Base-by-base conservation (phyloP, 2,113 vertebrate species). In the Phylloscopus trochilus region DNA sequence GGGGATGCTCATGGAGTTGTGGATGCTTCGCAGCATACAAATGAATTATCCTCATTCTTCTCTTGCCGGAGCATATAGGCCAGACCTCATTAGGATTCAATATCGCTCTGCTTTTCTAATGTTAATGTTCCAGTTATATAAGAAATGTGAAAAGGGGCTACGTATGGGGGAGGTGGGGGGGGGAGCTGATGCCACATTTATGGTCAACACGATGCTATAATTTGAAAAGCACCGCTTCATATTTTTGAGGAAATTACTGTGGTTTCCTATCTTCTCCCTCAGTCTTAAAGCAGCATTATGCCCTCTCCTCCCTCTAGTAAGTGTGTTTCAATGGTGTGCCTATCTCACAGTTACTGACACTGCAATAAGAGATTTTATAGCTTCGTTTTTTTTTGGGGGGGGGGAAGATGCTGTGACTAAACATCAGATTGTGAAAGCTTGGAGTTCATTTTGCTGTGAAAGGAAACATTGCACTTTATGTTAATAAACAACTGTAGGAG, bases 11-110 rank as follows among this genome's bases (percentile, higher is more conserved):
- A 56, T 51, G 97, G 98, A 98, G 98, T 96, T 97, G 97, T 7
- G 95, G 97, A 98, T 63, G 98, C 98, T 97, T 97, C 89, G 69
- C 91, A 27, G 98, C 98, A 99, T 99, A 99, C 98, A 98, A 99
- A 99, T 99, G 98, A 99, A 98, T 97, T 95, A 97, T 95, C 95
- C 97, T 97, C 97, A 97, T 98, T 98, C 98, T 98, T 98, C 96
- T 97, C 91, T 97, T 93, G 93, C 87, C 27, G 21, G 77, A 97
- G 93, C 96, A 84, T 85, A 97, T 95, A 98, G 97, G 96, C 97
- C 96, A 98, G 97, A 94, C 94, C 97, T 98, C 97, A 98, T 98
- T 98, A 98, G 98, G 97, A 98, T 98, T 97, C 97, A 96, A 74
- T 97, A 97, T 97, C 93, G 27, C 94, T 97, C 95, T 75, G 97